phyloP scores from a whole-genome alignment of 2,113 vertebrate species.

The Salvelinus sp. region DNA sequence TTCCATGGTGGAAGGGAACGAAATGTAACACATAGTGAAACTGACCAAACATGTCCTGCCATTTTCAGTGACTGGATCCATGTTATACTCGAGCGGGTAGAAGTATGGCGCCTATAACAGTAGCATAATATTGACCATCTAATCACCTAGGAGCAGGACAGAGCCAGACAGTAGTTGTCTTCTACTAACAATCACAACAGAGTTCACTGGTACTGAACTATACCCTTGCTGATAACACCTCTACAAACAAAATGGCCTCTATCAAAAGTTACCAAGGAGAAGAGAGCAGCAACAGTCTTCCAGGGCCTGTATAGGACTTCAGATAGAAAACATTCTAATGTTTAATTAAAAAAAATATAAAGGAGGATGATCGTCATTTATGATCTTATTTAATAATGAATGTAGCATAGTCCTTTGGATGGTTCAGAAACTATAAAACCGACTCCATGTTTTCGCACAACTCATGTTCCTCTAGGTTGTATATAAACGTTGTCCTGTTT shows the following conservation, averaged over 20 bases:
- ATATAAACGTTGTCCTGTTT: conserved; percentile 97
- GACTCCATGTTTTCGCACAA: conserved; percentile 99
- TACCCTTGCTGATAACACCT: conserved; percentile 41
- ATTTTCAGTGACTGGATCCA: conserved; percentile 23
- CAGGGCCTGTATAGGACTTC: conserved; percentile 29
- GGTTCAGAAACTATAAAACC: conserved; percentile 84
- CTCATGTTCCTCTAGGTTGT: conserved; percentile 96
- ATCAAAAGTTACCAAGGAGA: conserved; percentile 32
- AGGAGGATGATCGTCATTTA: conserved; percentile 35
- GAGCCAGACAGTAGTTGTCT: conserved; percentile 40
- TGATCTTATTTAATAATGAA: conserved; percentile 23
- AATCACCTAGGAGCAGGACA: conserved; percentile 30
- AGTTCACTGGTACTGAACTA: conserved; percentile 55
- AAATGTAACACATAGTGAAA: conserved; percentile 50
- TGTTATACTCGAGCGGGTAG: conserved; percentile 31
- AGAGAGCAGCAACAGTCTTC: conserved; percentile 29
- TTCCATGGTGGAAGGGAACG: conserved; percentile 24
- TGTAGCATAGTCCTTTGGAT: conserved; percentile 27
- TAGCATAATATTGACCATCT: conserved; percentile 31
- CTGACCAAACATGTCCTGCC: conserved; percentile 31
- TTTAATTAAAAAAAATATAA: conserved; percentile 46
- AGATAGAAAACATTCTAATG: conserved; percentile 43
- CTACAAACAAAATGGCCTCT: conserved; percentile 57
- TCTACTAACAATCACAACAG: conserved; percentile 44
- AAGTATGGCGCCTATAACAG: conserved; percentile 50